phyloP scores from a whole-genome alignment of 2,797 vertebrate genomes.

The Sebastes steindachneri region DNA sequence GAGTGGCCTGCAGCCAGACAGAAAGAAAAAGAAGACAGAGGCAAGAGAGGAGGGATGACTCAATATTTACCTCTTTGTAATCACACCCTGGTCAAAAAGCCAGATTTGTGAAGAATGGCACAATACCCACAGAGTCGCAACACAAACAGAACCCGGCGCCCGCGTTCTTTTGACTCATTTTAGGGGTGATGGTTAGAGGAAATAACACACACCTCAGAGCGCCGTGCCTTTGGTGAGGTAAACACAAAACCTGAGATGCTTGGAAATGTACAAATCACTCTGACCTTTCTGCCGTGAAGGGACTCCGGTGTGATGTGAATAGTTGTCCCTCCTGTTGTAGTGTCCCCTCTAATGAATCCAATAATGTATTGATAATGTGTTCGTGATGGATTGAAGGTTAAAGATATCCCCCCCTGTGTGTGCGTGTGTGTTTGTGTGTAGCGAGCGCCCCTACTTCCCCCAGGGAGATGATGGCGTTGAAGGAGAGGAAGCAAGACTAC shows the following conservation, averaged over 20 bases:
- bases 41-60: slow-evolving; percentile 25
- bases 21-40: not conserved
- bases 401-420: slow-evolving; percentile 11
- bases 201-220: not conserved
- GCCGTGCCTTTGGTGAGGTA: slow-evolving; percentile 16
- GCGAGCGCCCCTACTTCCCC: slow-evolving; percentile 98
- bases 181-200: not conserved
- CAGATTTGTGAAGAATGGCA: slow-evolving; percentile 11
- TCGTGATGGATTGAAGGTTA: slow-evolving; percentile 21
- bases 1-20: not conserved
- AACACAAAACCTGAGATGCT: slow-evolving; percentile 2
- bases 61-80: slow-evolving; percentile 47
- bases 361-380: slow-evolving; percentile 13
- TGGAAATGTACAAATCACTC: slow-evolving; percentile 2
- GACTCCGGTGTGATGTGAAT: slow-evolving; percentile 6
- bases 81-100: slow-evolving; percentile 20
- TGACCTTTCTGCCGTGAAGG: slow-evolving; percentile 2
- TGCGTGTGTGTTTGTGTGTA: slow-evolving; percentile 60
- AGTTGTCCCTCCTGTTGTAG: not conserved
- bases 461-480: slow-evolving; percentile 96
- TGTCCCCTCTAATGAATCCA: not conserved
- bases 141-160: not conserved
- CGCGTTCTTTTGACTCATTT: slow-evolving; percentile 2
- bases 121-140: not conserved
- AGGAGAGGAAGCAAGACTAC: slow-evolving; percentile 97